Evolutionary conservation across 35 echinoderm and acorn worm species (phyloP).

Genomic region (Apostichopus californicus): DNA sequence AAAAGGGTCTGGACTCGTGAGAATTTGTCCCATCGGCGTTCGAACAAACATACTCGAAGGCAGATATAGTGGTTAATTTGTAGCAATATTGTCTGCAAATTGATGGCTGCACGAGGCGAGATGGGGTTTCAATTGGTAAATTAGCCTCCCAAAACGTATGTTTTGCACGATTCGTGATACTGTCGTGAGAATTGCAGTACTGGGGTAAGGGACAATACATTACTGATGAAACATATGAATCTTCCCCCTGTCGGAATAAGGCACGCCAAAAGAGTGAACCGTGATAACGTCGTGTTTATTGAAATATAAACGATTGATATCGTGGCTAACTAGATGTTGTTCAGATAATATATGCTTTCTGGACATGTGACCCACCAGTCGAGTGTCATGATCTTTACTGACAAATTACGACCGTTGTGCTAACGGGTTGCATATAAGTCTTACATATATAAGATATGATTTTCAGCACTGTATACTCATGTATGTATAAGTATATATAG

Average conservation of each 20-base stretch:
- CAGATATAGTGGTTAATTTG: constrained; percentile 50
- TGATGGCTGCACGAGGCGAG: background rate
- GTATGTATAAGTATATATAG: no score
- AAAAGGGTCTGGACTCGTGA: constrained; percentile 38
- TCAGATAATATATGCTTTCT: no score
- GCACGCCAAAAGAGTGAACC: background rate
- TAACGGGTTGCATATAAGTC: no score
- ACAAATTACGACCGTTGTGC: no score
- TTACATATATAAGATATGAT: no score
- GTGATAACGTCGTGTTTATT: no score
- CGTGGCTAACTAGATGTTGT: no score
- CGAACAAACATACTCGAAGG: constrained; percentile 40
- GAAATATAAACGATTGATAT: no score
- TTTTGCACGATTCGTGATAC: constrained; percentile 8
- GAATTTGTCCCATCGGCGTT: constrained; percentile 38
- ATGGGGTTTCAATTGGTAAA: constrained; percentile 32
- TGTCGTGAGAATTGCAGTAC: background rate
- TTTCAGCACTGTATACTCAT: no score
- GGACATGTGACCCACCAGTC: no score
- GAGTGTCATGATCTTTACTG: no score
- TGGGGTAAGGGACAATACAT: background rate
- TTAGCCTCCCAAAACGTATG: constrained; percentile 33
- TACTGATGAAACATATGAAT: background rate
- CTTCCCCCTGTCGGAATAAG: background rate
- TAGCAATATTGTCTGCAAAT: constrained; percentile 46